Evolutionary conservation across 2,113 vertebrate species (phyloP).

Genomic region (Todiramphus saurophagus): DNA sequence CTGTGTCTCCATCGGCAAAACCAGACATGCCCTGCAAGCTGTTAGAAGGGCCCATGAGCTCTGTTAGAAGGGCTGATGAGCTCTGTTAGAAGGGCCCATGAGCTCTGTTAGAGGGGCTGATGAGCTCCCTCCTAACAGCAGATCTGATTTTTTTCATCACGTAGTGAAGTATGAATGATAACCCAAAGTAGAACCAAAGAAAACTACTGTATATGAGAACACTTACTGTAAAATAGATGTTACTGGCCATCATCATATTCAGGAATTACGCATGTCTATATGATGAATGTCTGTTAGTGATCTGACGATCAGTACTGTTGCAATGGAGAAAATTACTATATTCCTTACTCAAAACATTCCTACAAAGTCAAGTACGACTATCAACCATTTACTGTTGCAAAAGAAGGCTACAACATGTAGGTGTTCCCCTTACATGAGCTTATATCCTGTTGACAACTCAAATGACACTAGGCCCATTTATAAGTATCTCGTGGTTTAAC

Average conservation of each 20-base stretch:
- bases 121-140: not conserved
- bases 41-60: not conserved
- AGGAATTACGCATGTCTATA: not conserved
- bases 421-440: slow-evolving; percentile 60
- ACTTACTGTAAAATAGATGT: not conserved
- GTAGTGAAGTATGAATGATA: not conserved
- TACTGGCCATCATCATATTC: not conserved
- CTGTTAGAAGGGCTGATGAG: too few species aligned
- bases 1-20: not conserved
- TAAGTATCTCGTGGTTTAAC: slow-evolving; percentile 73
- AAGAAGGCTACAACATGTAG: slow-evolving; percentile 50
- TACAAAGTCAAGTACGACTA: slow-evolving; percentile 3
- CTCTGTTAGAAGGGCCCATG: too few species aligned
- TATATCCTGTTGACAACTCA: slow-evolving; percentile 71
- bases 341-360: slow-evolving; percentile 53
- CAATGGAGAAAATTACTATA: slow-evolving; percentile 34
- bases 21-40: not conserved
- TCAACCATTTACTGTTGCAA: not conserved
- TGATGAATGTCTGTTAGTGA: not conserved
- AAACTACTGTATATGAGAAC: not conserved
- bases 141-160: not conserved
- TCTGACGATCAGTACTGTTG: not conserved
- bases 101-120: not conserved
- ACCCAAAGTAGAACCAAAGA: not conserved
- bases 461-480: slow-evolving; percentile 58